A percentile compares a stretch with the other conserved stretches of the same genome.
phyloP scores from a whole-genome alignment of 2,113 vertebrate genomes.

The Dryoscopus gambensis region DNA sequence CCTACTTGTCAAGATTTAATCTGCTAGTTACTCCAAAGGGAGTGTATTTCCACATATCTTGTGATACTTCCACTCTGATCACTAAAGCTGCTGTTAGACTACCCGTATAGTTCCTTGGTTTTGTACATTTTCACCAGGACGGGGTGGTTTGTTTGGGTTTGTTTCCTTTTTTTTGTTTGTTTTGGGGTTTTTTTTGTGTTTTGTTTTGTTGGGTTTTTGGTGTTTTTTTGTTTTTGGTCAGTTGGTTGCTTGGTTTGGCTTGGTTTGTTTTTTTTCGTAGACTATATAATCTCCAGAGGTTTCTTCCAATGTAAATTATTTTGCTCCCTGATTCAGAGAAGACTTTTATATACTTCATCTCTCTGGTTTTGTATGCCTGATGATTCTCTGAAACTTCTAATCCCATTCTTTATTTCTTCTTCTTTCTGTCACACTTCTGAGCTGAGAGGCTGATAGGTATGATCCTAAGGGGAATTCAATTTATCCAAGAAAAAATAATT shows the following conservation, averaged over 20 bases:
- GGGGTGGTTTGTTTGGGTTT: fast-evolving
- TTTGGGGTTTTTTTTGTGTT: neutral
- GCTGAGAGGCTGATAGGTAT: neutral
- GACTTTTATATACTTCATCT: neutral
- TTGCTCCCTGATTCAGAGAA: neutral
- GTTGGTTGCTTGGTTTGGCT: neutral
- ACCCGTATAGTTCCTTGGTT: fast-evolving
- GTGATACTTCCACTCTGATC: neutral
- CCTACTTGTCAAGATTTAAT: neutral
- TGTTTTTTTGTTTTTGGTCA: neutral
- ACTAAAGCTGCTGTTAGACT: neutral
- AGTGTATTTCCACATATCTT: neutral
- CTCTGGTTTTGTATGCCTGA: neutral
- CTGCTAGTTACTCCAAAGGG: neutral
- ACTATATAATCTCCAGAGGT: neutral
- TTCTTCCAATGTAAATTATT: neutral
- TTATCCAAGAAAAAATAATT: neutral
- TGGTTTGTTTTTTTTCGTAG: neutral
- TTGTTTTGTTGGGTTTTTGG: neutral
- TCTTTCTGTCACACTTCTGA: neutral
- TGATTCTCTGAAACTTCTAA: neutral
- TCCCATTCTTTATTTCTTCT: neutral
- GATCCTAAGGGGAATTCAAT: neutral
- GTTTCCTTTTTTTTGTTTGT: neutral
- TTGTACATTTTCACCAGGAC: neutral